These are phyloP conservation scores for Anhinga rufa DNA, from an alignment of 2,113 vertebrate species.

Conservation along the genomic window DNA sequence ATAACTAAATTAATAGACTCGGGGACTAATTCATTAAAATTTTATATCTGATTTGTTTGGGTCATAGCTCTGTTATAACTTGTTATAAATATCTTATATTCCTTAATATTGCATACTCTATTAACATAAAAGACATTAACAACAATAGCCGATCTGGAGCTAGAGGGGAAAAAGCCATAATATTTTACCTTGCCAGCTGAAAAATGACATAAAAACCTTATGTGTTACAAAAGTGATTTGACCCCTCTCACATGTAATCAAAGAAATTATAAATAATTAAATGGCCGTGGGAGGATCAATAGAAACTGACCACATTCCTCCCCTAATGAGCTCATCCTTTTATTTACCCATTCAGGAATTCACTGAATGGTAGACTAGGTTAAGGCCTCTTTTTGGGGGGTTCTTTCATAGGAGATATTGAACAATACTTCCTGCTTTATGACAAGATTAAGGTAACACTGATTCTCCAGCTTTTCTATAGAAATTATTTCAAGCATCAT, in stretches of 20 bases:
- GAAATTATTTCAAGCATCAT: not conserved
- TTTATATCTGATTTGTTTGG: constrained; percentile 50
- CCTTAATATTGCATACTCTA: constrained; percentile 57
- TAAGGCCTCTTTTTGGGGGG: not conserved
- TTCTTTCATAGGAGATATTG: not conserved
- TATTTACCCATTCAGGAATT: not conserved
- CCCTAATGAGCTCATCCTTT: not conserved
- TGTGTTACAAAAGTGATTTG: constrained; percentile 42
- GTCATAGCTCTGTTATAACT: constrained; percentile 44
- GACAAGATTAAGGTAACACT: not conserved
- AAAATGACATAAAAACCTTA: constrained; percentile 48
- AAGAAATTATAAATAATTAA: constrained; percentile 57
- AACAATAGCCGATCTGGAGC: constrained; percentile 16
- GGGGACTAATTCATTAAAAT: constrained; percentile 53
- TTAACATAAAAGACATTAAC: constrained; percentile 52
- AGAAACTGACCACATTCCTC: constrained; percentile 4
- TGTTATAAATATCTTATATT: constrained; percentile 62
- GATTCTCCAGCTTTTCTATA: not conserved
- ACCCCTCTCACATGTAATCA: constrained; percentile 56
- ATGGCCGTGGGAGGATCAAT: constrained; percentile 9
- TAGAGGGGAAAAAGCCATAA: constrained; percentile 44
- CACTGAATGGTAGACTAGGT: not conserved
- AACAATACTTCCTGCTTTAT: not conserved
- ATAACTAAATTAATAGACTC: constrained; percentile 42
- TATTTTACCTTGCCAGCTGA: constrained; percentile 46